Evolutionary conservation across 2,113 vertebrate genomes (phyloP).

Genomic region (Steatornis caripensis): DNA sequence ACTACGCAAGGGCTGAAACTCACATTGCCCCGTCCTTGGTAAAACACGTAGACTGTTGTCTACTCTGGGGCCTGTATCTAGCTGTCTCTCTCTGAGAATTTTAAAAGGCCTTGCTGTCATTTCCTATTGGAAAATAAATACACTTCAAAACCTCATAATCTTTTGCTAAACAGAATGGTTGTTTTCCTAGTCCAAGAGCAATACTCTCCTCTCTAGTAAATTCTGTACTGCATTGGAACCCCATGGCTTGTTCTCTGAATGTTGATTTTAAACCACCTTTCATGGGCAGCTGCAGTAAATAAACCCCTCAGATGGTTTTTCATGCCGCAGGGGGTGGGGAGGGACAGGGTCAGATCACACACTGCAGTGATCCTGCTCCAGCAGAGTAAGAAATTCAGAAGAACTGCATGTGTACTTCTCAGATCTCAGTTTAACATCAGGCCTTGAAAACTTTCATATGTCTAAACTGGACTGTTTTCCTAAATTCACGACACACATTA

Average conservation of each 20-base stretch:
- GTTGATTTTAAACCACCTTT: slow-evolving; percentile 39
- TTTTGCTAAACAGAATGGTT: slow-evolving; percentile 11
- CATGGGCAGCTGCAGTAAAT: slow-evolving; percentile 44
- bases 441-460: not conserved
- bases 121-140: slow-evolving; percentile 35
- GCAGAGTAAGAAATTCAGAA: not conserved
- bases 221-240: slow-evolving; percentile 14
- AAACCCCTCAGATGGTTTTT: not conserved
- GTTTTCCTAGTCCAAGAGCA: slow-evolving; percentile 52
- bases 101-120: not conserved
- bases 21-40: not conserved
- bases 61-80: not conserved
- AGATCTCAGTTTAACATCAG: slow-evolving; percentile 1
- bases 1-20: not conserved
- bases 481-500: not conserved
- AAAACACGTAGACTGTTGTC: not conserved
- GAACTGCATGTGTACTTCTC: not conserved
- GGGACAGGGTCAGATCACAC: not conserved
- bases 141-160: not conserved
- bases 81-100: not conserved
- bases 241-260: not conserved
- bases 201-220: not conserved
- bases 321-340: not conserved
- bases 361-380: slow-evolving; percentile 9
- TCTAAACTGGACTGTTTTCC: not conserved